phyloP scores from a whole-genome alignment of 2,797 vertebrate species.

The Erethizon dorsatum region DNA sequence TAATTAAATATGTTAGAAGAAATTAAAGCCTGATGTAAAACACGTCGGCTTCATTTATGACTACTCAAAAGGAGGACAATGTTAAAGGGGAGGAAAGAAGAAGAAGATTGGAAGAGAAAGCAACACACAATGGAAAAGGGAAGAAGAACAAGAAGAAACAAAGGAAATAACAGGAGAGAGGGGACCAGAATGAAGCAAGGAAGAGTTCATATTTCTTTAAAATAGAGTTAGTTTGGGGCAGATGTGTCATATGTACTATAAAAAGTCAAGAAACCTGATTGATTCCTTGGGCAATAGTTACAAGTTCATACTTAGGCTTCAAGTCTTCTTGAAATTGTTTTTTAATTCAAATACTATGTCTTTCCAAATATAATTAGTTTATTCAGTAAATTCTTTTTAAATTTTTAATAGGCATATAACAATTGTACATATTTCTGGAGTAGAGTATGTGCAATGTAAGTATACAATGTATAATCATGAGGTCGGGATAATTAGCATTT shows the following conservation, averaged over 20 bases:
- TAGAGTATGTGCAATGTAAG: neutral
- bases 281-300: neutral
- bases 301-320: neutral
- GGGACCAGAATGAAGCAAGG: neutral
- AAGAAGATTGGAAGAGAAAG: neutral
- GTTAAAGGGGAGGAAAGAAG: neutral
- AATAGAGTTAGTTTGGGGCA: neutral
- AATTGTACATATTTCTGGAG: neutral
- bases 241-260: neutral
- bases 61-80: neutral
- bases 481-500: neutral
- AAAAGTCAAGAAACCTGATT: neutral
- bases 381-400: constrained; percentile 23
- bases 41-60: neutral
- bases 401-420: neutral
- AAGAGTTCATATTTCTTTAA: neutral
- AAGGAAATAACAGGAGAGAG: no score
- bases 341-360: constrained; percentile 27
- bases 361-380: neutral
- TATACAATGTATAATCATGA: neutral
- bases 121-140: neutral
- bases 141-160: neutral
- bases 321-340: neutral
- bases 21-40: constrained; percentile 5
- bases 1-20: constrained; percentile 16